Percentiles rank a stretch among this genome's conserved stretches.
Conservation (phyloP, 37 sponge, comb jelly and placozoan species). For the Geodia barretti region DNA sequence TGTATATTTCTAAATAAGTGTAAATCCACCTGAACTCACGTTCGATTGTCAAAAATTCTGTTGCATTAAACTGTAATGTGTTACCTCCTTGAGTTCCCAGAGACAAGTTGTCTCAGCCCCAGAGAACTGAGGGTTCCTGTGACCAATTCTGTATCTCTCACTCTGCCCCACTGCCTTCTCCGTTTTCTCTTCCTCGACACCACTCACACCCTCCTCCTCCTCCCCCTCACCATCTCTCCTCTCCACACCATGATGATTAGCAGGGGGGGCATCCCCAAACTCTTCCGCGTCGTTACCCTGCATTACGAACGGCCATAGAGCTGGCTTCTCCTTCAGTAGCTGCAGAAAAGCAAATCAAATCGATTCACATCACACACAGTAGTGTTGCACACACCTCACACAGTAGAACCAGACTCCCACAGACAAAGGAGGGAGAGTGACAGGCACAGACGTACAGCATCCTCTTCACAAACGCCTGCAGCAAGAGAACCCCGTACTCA, state of each 20-base stretch:
- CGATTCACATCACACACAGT: neutral
- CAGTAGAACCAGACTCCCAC: constrained; percentile 77
- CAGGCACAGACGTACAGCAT: constrained; percentile 69
- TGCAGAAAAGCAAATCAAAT: constrained; percentile 3
- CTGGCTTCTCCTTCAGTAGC: constrained; percentile 67
- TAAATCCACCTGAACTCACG: too few relatives aligned
- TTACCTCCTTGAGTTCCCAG: constrained; percentile 84
- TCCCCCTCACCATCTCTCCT: constrained; percentile 4
- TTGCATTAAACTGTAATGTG: neutral
- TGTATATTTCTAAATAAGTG: too few relatives aligned
- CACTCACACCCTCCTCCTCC: neutral
- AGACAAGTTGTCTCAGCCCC: constrained; percentile 77
- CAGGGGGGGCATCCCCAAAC: constrained; percentile 61
- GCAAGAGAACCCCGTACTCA: neutral
- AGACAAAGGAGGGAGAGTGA: constrained; percentile 78
- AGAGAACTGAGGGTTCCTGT: constrained; percentile 82
- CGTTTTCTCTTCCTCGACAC: neutral
- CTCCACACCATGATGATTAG: neutral
- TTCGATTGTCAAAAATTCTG: too few relatives aligned
- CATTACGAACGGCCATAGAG: constrained; percentile 68
- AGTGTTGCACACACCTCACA: constrained; percentile 64
- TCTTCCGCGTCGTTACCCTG: constrained; percentile 77
- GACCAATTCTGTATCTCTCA: constrained; percentile 23
- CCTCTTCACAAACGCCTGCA: constrained; percentile 87
- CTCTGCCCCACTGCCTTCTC: neutral